Base-by-base conservation (phyloP, 2,797 vertebrate genomes). In the Nothura maculosa region DNA sequence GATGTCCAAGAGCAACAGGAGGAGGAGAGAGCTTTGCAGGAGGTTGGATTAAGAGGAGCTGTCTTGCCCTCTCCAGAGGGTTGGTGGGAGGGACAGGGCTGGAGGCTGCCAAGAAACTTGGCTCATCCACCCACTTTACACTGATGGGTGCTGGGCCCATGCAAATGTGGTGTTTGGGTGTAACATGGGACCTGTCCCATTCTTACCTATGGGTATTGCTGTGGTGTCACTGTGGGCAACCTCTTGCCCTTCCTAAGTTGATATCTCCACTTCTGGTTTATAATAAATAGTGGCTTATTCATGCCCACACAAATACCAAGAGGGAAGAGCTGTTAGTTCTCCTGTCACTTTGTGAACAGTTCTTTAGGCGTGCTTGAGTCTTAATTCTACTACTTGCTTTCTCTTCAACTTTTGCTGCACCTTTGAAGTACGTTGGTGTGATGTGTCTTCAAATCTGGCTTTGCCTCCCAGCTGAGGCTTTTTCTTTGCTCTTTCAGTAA, bases 11-110 rank as follows among this genome's bases (percentile, higher is more conserved):
- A 96, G 95, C 66, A 82, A 38, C 80, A 97, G 3, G 91, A 96
- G 73, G 96, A 97, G 20, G 98, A 98, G 42, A 97, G 97, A 84
- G 86, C 60, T 0, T 96, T 89, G 38, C 87, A 95, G 8, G 24
- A 83, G 78, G 97, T 91, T 48, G 28, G 89, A 36, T 73, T 24
- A 28, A 36, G 48, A 92, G 40, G 32, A 54, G 6, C 13, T 89
- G 64, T 47, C 18, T 3, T 21, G 3, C 28, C 11, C 5, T 76
- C 38, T 47, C 6, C 2, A 5, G 6, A 20, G 38, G 42, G 11
- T 12, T 82, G 32, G 5, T 57, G 73, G 67, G 54, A 85, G 50
- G 50, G 36, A 15, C 42, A n/a, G 27, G n/a, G 10, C 24, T 54
- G n/a, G 15, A 20, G 9, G 4, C 34, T 72, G 36, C 10, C 40